These are phyloP conservation scores for Buteo buteo DNA, from an alignment of 2,113 vertebrate species.

Conservation along the genomic window DNA sequence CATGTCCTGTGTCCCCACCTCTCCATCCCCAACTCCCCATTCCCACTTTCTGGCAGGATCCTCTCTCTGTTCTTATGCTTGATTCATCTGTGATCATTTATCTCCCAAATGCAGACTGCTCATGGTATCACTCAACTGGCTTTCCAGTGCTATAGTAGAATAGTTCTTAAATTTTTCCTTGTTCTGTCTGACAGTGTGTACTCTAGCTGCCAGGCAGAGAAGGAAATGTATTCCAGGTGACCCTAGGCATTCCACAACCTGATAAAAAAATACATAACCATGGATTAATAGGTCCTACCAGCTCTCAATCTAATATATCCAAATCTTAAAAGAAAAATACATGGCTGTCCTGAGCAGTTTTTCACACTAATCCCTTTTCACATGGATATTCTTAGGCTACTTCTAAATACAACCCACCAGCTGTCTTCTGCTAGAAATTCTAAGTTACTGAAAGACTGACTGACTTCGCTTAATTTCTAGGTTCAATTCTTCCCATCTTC, in stretches of 20 bases:
- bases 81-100: neutral
- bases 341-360: neutral
- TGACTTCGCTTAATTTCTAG: neutral
- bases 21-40: neutral
- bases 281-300: neutral
- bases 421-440: neutral
- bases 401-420: neutral
- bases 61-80: neutral
- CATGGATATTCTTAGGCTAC: neutral
- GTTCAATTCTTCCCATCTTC: neutral
- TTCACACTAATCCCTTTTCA: neutral
- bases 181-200: neutral
- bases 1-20: too few relatives aligned
- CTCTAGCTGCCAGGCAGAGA: neutral
- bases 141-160: neutral
- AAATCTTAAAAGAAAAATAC: neutral
- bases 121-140: neutral
- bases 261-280: neutral
- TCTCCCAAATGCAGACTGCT: neutral
- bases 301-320: neutral
- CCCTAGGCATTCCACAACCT: neutral
- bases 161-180: neutral
- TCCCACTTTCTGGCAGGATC: neutral
- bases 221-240: neutral
- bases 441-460: neutral